phyloP scores from a whole-genome alignment of 2,797 vertebrate genomes.

The Myotis planiceps region DNA sequence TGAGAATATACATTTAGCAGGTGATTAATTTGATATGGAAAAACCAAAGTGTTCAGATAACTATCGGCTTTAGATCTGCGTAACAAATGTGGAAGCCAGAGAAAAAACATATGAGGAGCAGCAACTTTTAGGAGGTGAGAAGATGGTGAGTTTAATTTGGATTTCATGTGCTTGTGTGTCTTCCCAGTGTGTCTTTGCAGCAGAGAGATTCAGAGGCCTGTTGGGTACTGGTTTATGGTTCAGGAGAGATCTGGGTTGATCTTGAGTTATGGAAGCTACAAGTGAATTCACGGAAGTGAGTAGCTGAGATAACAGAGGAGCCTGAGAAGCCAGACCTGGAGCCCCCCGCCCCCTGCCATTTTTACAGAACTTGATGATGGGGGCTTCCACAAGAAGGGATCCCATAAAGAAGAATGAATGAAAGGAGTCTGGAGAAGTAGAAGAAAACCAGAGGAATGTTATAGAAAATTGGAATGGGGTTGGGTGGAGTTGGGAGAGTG shows the following conservation, averaged over 20 bases:
- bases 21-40: not conserved
- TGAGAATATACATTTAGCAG: not conserved
- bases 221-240: not conserved
- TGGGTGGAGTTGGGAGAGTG: not conserved
- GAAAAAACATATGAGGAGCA: not conserved
- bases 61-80: not conserved
- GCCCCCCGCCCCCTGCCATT: accelerated
- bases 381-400: not conserved
- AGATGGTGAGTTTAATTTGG: not conserved
- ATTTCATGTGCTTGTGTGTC: not conserved
- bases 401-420: not conserved
- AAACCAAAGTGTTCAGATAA: not conserved
- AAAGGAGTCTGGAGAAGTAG: not conserved
- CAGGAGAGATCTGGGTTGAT: not conserved
- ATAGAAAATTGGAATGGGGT: not conserved
- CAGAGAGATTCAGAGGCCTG: not conserved
- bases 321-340: not conserved
- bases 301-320: not conserved
- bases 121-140: not conserved
- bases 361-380: not conserved
- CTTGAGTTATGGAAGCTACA: not conserved
- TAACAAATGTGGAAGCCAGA: not conserved
- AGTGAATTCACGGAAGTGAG: not conserved
- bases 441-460: not conserved
- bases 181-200: not conserved